Base-by-base conservation (phyloP, 2,888 invertebrate genomes). In the Andrena bicolor region DNA sequence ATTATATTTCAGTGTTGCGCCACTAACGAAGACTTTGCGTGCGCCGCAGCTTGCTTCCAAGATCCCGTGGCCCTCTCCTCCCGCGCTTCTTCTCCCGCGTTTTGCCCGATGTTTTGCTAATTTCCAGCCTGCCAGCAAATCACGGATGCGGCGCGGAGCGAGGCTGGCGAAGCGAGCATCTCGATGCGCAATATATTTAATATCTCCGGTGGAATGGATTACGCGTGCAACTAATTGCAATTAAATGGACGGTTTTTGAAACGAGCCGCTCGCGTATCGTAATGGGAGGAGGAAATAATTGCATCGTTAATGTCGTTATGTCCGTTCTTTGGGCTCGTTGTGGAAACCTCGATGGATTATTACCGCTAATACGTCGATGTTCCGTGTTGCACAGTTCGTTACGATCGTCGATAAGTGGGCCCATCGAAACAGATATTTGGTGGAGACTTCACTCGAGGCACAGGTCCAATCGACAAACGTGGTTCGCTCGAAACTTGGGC, bases 1-100 rank as follows among this genome's bases (percentile, higher is more conserved):
- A 87, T 87, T 84, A 82, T 70, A 69, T 65, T 58, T 56, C 56
- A 35, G 49, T 61, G 64, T 60, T 74, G 61, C 41, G 13, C 63
- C 16, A 26, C 66, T 76, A 80, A 86, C 74, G 77, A 80, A 87
- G 71, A 76, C 79, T 76, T 79, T 65, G 79, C 79, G 53, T 80
- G 71, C 10, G 72, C 58, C 32, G 41, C 72, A 65, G n/a, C 66
- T 73, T 79, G 60, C 82, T 83, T 76, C 53, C 71, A 64, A 70
- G 65, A 60, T 66, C 60, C 48, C 8, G 13, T 7, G 8, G 2
- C 23, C 26, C 4, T 51, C 30, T 48, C n/a, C 3, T 23, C 51
- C 41, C 60, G 60, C 41, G 28, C 56, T 32, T 49, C 35, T 70
- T 30, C 35, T 4, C 51, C 49, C 23, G 20, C 32, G 8, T 64